Base-by-base conservation (phyloP, 2,888 invertebrate species). In the Dynastes maya region DNA sequence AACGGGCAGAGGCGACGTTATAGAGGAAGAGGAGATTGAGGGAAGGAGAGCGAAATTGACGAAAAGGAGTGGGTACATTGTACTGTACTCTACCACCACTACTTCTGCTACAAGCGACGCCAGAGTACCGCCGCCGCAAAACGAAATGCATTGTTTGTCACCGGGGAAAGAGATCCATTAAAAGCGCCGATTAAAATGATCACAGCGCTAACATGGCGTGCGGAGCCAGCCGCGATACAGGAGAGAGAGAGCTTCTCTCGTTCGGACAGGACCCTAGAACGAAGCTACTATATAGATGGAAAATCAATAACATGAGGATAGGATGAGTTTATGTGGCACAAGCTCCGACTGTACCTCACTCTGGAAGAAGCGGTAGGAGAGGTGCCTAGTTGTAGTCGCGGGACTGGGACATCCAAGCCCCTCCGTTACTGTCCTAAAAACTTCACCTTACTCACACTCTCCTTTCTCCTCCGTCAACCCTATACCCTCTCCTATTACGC, bases 231-330 rank as follows among this genome's bases (percentile, higher is more conserved):
- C 29, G 51, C 45, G 51, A 51, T 49, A 74, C 72, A 63, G 27
- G 11, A 61, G 27, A 22, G 22, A 40, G 72, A 74, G 61, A 49
- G 61, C 27, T 51, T 45, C 61, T 74, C 61, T 74, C 16, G 40
- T 74, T 74, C 63, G 72, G 61, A 72, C 72, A 40, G 72, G 72
- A 74, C 72, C 45, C 40, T 32, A 77, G 53, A 77, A 77, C 76
- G 67, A 68, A 67, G 76, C 70, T 67, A 45, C 45, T 45, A 55
- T 83, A 83, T 84, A 84, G 84, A 84, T 84, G 83, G 84, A 84
- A 84, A 84, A 84, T 84, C 84, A 84, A 84, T 84, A 84, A 74
- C 22, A 61, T 74, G 72, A 74, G 72, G 72, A 74, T 74, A 61
- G 61, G 72, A 83, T 81, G 82, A 81, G 81, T 58, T 71, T 78